These are phyloP conservation scores for Notamacropus eugenii DNA, from an alignment of 2,797 vertebrate species.

Conservation along the genomic window DNA sequence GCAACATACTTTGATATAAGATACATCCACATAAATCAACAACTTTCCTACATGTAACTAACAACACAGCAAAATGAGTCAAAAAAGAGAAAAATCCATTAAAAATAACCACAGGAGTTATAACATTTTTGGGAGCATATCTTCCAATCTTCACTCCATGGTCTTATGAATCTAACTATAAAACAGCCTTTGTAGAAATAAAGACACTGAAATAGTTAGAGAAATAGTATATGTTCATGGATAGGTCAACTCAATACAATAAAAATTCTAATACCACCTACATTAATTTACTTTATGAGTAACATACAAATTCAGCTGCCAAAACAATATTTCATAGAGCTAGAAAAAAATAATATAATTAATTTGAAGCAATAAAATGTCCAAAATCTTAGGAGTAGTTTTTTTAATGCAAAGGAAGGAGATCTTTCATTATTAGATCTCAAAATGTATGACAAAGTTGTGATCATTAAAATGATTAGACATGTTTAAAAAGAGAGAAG, in stretches of 20 bases:
- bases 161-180: background rate
- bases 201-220: background rate
- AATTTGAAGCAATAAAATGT: background rate
- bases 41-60: background rate
- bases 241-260: background rate
- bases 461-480: background rate
- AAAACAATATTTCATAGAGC: background rate
- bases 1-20: constrained; percentile 8
- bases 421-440: background rate
- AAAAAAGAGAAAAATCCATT: background rate
- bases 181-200: background rate
- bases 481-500: background rate
- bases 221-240: background rate
- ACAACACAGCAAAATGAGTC: background rate
- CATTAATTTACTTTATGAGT: background rate
- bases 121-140: background rate
- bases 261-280: background rate
- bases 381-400: background rate
- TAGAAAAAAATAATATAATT: background rate
- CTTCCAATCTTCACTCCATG: background rate
- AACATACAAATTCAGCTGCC: background rate
- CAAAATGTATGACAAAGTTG: background rate
- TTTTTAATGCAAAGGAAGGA: background rate
- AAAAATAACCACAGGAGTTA: background rate
- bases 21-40: background rate